Evolutionary conservation across 1,140 invertebrate genomes (phyloP).

Genomic region (Copidosoma floridanum): DNA sequence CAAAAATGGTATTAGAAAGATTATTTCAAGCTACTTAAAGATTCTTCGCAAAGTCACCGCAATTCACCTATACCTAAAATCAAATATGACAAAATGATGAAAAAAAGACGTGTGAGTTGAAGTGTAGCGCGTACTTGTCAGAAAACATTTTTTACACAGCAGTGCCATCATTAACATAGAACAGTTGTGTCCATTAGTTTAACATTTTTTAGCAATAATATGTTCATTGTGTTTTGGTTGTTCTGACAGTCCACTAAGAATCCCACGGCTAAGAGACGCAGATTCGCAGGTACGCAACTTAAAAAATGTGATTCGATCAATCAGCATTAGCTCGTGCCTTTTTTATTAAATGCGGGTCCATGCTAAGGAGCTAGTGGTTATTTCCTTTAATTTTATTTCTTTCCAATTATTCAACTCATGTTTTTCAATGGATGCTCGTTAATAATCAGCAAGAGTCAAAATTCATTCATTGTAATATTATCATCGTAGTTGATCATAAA

Average conservation of each 20-base stretch:
- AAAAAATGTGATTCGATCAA: slow-evolving; percentile 40
- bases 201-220: slow-evolving; percentile 39
- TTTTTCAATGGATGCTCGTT: slow-evolving; percentile 22
- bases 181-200: slow-evolving; percentile 31
- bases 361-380: slow-evolving; percentile 17
- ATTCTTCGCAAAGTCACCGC: too few species aligned
- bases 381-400: slow-evolving; percentile 24
- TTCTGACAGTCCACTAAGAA: slow-evolving; percentile 53
- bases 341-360: slow-evolving; percentile 8
- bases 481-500: slow-evolving; percentile 15
- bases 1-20: too few species aligned
- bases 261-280: slow-evolving; percentile 50
- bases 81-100: not conserved
- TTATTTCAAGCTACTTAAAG: too few species aligned
- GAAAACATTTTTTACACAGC: slow-evolving; percentile 19
- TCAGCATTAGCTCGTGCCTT: slow-evolving; percentile 27
- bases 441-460: slow-evolving; percentile 14
- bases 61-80: too few species aligned
- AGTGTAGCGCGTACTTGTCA: not conserved
- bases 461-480: slow-evolving; percentile 25
- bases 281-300: slow-evolving; percentile 52
- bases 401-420: slow-evolving; percentile 9
- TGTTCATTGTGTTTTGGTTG: slow-evolving; percentile 47
- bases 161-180: slow-evolving; percentile 28
- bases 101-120: not conserved